phyloP scores from a whole-genome alignment of 2,797 vertebrate species.

The Gobionotothen gibberifrons region DNA sequence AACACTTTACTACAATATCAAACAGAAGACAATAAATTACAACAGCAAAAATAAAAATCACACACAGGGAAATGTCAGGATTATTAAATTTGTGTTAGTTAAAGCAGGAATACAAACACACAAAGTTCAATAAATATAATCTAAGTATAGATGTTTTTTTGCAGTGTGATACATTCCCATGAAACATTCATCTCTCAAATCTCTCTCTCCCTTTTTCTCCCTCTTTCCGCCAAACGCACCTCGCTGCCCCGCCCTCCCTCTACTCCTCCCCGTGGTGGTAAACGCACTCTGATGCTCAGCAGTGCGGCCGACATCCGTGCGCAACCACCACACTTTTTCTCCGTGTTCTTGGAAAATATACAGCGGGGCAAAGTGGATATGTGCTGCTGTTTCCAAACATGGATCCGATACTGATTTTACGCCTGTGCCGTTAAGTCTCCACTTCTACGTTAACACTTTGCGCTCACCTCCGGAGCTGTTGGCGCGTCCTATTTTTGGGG shows the following conservation, averaged over 20 bases:
- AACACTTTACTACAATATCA: too few species aligned
- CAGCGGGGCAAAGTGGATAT: conserved; percentile 67
- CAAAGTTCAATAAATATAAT: neutral
- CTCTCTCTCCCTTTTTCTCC: conserved; percentile 45
- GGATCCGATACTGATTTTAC: conserved; percentile 67
- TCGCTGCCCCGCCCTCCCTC: conserved; percentile 72
- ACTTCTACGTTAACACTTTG: conserved; percentile 61
- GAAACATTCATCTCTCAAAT: conserved; percentile 82
- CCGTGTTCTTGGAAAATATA: conserved; percentile 67
- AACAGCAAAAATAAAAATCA: too few species aligned
- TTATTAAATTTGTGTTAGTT: conserved; percentile 8
- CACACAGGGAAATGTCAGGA: too few species aligned
- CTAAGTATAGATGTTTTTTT: conserved; percentile 33
- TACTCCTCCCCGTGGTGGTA: conserved; percentile 58
- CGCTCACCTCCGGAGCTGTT: conserved; percentile 55
- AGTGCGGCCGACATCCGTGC: conserved; percentile 71
- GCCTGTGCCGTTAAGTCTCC: conserved; percentile 54
- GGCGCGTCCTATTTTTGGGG: conserved; percentile 59
- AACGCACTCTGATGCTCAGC: conserved; percentile 70
- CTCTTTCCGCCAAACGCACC: conserved; percentile 61
- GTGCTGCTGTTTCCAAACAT: conserved; percentile 55
- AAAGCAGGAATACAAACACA: conserved; percentile 12
- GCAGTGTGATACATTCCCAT: conserved; percentile 78
- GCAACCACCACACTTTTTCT: conserved; percentile 62
- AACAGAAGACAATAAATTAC: too few species aligned